Base-by-base conservation (phyloP, 2,888 invertebrate genomes). In the Tiphia femorata region DNA sequence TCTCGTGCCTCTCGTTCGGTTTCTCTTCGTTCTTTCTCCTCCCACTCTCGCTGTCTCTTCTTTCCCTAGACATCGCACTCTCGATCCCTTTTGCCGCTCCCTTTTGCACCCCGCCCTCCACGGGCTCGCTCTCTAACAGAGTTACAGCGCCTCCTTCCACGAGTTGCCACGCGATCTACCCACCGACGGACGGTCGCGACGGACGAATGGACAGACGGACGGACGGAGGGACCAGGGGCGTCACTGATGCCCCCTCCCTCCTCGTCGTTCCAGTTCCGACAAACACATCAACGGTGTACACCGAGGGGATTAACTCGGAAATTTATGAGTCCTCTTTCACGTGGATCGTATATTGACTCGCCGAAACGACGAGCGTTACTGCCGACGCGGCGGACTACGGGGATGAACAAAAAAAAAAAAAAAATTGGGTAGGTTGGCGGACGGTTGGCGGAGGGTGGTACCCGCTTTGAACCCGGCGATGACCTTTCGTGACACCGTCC, bases 321-420 rank as follows among this genome's bases (percentile, higher is more conserved):
- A 75, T 76, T 72, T 76, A 76, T 69, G 70, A 65, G 58, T 46
- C 53, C 66, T 53, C 59, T 61, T 63, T 51, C 56, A 46, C 44
- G 47, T 40, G 62, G 62, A 70, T 62, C 66, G 54, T 66, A 54
- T 59, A 73, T 71, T 64, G 64, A 69, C 55, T 68, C 58, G 49
- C 20, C 42, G 55, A 53, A 35, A 58, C 46, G 48, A 20, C 41
- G 40, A 48, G 50, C 30, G 35, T 33, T 16, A 21, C 27, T 25
- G 21, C 21, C n/a, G n/a, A 3, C n/a, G 49, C 12, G 46, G n/a
- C 14, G 20, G 20, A 14, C 29, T n/a, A n/a, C n/a, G n/a, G n/a
- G n/a, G n/a, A n/a, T n/a, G n/a, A n/a, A n/a, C n/a, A n/a, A n/a
- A n/a, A n/a, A n/a, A 8, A 8, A 25, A 25, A 25, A 33, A 33